Conservation (phyloP, 1,140 invertebrate species). For the Drosophila persimilis region DNA sequence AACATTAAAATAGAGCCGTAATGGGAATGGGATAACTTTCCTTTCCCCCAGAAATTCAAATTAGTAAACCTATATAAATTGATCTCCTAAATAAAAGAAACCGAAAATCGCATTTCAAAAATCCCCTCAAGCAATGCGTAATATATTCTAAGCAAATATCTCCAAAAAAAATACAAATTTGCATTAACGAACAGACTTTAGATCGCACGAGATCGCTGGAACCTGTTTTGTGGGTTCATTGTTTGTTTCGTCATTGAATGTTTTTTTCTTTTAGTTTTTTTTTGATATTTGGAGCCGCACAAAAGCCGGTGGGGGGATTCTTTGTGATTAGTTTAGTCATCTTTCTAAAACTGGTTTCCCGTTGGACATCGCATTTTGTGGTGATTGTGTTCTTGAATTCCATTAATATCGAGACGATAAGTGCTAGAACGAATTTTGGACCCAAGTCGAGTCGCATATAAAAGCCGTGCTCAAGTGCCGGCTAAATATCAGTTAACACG, state of each 20-base stretch:
- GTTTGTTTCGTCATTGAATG: conserved; percentile 35
- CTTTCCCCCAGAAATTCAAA: no score
- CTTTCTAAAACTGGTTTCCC: conserved; percentile 22
- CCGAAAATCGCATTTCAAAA: neutral
- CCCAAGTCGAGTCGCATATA: conserved; percentile 37
- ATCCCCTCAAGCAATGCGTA: conserved; percentile 18
- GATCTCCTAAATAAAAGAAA: no score
- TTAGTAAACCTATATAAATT: no score
- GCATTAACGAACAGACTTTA: conserved; percentile 19
- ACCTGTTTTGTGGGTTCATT: conserved; percentile 27
- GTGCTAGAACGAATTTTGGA: conserved; percentile 9
- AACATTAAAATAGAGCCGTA: no score
- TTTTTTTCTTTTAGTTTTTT: conserved; percentile 9
- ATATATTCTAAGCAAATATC: conserved; percentile 20
- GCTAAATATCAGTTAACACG: conserved; percentile 48
- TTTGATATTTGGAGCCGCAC: conserved; percentile 14
- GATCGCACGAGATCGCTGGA: conserved; percentile 25
- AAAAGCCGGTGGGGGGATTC: conserved; percentile 19
- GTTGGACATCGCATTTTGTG: conserved; percentile 44
- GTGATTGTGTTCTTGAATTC: conserved; percentile 72
- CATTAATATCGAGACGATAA: conserved; percentile 69
- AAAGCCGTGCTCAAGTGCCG: conserved; percentile 10
- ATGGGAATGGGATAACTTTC: no score
- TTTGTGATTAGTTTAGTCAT: conserved; percentile 27
- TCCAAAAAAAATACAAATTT: conserved; percentile 12